A percentile compares a stretch with the other conserved stretches of the same genome.
These are phyloP conservation scores for Pelochelys cantorii DNA, from an alignment of 2,797 vertebrate genomes.

Conservation along the genomic window DNA sequence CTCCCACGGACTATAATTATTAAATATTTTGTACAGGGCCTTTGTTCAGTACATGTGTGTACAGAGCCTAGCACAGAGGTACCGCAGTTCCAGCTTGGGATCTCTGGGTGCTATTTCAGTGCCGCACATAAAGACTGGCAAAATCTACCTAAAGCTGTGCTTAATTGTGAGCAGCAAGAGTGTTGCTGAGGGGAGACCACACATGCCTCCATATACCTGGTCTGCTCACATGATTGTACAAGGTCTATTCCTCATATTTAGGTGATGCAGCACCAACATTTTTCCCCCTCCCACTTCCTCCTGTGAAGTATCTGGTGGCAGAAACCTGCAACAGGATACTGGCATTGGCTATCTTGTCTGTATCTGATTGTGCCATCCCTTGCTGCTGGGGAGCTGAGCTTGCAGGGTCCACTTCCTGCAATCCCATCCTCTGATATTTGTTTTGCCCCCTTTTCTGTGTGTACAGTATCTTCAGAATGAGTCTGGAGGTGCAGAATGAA, in stretches of 20 bases:
- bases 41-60: background rate
- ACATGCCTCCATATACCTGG: background rate
- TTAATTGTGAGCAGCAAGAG: background rate
- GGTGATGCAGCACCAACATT: background rate
- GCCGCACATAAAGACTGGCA: background rate
- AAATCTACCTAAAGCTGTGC: background rate
- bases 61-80: background rate
- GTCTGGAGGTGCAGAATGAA: fast-evolving
- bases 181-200: background rate
- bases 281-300: fast-evolving
- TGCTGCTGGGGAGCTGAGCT: background rate
- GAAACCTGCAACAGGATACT: background rate
- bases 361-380: background rate
- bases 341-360: background rate
- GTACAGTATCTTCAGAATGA: background rate
- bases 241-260: fast-evolving
- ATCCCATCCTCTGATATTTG: background rate
- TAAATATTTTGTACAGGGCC: background rate
- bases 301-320: background rate
- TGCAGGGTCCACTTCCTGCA: background rate
- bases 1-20: background rate
- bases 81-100: background rate
- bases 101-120: fast-evolving
- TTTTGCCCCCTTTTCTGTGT: background rate
- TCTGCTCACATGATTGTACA: background rate